Evolutionary conservation across 1,140 invertebrate species (phyloP).

Genomic region (Diorhabda elongata): DNA sequence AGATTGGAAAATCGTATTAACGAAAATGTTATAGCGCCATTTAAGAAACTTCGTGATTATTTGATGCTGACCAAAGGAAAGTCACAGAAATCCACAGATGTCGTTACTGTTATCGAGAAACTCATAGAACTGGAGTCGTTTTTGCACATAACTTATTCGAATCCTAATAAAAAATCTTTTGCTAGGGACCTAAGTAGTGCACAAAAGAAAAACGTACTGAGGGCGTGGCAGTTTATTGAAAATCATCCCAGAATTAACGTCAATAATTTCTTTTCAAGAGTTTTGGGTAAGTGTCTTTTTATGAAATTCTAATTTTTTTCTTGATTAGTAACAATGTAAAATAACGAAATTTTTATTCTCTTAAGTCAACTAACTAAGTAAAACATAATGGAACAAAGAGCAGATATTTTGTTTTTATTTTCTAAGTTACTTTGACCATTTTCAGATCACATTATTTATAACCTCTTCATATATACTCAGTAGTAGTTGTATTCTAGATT

Average conservation of each 20-base stretch:
- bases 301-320: no score
- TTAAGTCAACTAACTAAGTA: no score
- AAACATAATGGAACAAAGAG: no score
- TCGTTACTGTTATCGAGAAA: slow-evolving; percentile 36
- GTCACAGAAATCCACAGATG: slow-evolving; percentile 24
- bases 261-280: slow-evolving; percentile 39
- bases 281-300: slow-evolving; percentile 22
- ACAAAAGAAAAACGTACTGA: slow-evolving; percentile 41
- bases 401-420: no score
- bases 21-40: slow-evolving; percentile 40
- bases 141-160: slow-evolving; percentile 27
- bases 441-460: no score
- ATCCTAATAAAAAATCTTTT: slow-evolving; percentile 34
- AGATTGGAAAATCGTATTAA: slow-evolving; percentile 40
- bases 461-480: no score
- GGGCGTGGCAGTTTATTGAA: slow-evolving; percentile 41
- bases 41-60: slow-evolving; percentile 40
- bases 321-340: no score
- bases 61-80: slow-evolving; percentile 36
- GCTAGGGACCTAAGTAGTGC: slow-evolving; percentile 36
- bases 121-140: slow-evolving; percentile 39
- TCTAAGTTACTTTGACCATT: no score
- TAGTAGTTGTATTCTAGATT: no score
- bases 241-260: slow-evolving; percentile 41
- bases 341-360: no score